Evolutionary conservation across 2,113 vertebrate species (phyloP), one percentile per base, ranked within the genome.

Genomic region (Pedionomus torquatus): DNA sequence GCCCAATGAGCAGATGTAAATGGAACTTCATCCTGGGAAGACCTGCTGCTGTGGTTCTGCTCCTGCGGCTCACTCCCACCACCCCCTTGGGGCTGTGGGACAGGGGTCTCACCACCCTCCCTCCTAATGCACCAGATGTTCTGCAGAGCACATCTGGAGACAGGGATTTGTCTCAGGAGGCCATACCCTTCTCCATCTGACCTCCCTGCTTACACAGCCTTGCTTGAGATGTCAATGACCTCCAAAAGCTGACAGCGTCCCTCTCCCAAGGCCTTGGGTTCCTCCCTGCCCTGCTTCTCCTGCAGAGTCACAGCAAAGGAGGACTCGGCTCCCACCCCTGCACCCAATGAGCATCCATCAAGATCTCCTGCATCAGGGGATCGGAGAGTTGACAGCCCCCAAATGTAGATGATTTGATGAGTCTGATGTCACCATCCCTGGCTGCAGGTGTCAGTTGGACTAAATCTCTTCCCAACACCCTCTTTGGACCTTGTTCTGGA

Each of bases 21-120:
- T 2, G 15, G 61, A 19, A 10, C 30, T 46, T 64, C 13, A 46
- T 10, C 26, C 37, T 25, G n/a, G 39, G 43, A 16, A 35, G 28
- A 46, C 9, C 49, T 30, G 30, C 54, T 57, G 68, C 54, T 5
- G 0, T 4, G 25, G n/a, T n/a, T 52, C 46, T 7, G 48, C 37
- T 76, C 17, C 64, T 11, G 10, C 55, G 44, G 37, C 57, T 44
- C 24, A 10, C 23, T 64, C 33, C 31, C 69, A 52, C 24, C 25
- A 24, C 13, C 0, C 31, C 15, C 39, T 57, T 17, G 0, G 44
- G 23, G n/a, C 44, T 1, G 0, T 0, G 5, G 39, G 24, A 7
- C 41, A n/a, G 41, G 23, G 44, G 12, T 24, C 57, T 66, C 39
- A 7, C 3, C 9, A 7, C 31, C 35, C 35, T 44, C 23, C 17